Evolutionary conservation across 2,113 vertebrate genomes (phyloP), one percentile per base, ranked within the genome.

Genomic region (Laticauda colubrina): DNA sequence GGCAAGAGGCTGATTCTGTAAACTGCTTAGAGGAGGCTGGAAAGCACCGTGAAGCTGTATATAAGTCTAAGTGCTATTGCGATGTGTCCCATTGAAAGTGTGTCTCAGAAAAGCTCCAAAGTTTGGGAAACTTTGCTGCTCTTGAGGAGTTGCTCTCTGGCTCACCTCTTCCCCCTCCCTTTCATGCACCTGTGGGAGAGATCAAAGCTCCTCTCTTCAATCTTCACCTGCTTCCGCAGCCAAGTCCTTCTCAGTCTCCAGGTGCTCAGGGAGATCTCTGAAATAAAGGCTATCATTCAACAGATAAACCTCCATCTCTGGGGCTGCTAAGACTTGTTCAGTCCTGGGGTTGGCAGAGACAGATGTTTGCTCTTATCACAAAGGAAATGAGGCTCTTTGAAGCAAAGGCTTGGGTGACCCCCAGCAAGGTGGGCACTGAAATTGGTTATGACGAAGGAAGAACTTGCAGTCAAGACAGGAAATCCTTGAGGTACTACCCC

Each of bases 191-290:
- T 93, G 88, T 85, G 54, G 43, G 11, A 57, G 55, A 85, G 88
- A 90, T 90, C 43, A 89, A 93, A 92, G 88, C 3, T 21, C 11
- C 43, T 10, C 54, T 10, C 43, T 85, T 92, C 92, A 85, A 88
- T 92, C 88, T 48, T 93, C 92, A 39, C 92, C 88, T 89, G 75
- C 69, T 89, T 23, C 43, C 43, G 10, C 51, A 55, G 91, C 91
- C 91, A 92, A 56, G 51, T 69, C 85, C 55, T 23, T 18, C 55
- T 39, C 24, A 26, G n/a, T 64, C 64, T 85, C 87, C 92, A 93
- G 88, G 92, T 86, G 92, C 75, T 86, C 55, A 8, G 29, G 24
- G 29, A 53, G 51, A 14, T 8, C 56, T 53, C 88, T 86, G 11
- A 26, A 93, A 93, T 34, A 86, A 90, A 56, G 23, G 18, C 45